Evolutionary conservation across 2,797 vertebrate species (phyloP), one percentile per base, ranked within the genome.

Genomic region (Tolypeutes matacus): DNA sequence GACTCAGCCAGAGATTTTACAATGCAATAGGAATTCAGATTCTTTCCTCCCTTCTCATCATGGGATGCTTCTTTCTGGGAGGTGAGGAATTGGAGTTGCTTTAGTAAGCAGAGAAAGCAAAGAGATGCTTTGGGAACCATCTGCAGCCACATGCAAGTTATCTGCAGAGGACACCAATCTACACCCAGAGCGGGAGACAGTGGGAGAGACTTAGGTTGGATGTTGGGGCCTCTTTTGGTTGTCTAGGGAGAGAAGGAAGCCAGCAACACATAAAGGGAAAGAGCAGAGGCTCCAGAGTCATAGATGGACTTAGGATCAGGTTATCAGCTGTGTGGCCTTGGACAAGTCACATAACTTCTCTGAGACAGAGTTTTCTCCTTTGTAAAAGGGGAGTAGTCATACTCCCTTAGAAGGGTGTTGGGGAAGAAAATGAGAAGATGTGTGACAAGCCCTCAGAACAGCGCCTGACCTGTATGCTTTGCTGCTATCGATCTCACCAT

Each of bases 401-500:
- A 0, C n/a, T 7, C 4, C 11, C 39, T 39, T 13, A 36, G 7
- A 86, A 90, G 7, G 39, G 14, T 9, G 18, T 9, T 7, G 36
- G 23, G 75, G 21, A 15, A 14, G 27, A 6, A 25, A 39, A 53
- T 0, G 6, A 31, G 31, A 27, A 20, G 1, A 5, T 18, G 6
- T 49, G 3, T 14, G 25, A 31, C 72, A 7, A 31, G 34, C 31
- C 0, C 34, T 46, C 60, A 11, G 39, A 14, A 0, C 15, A 1
- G 7, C 0, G n/a, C 23, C 84, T 49, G 49, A 27, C 86, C 25
- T 1, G 4, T 2, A 18, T 2, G 14, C 12, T 36, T 53, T 23
- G 2, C 51, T 29, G 6, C 53, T 3, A 1, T 2, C 17, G 5
- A 0, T 6, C 0, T 20, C 5, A 6, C 51, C 51, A 0, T 49